A percentile compares a stretch with the other conserved stretches of the same genome.
These are phyloP conservation scores for Porites divaricata DNA, from an alignment of 92 coral and sea anemone genomes.

Conservation along the genomic window DNA sequence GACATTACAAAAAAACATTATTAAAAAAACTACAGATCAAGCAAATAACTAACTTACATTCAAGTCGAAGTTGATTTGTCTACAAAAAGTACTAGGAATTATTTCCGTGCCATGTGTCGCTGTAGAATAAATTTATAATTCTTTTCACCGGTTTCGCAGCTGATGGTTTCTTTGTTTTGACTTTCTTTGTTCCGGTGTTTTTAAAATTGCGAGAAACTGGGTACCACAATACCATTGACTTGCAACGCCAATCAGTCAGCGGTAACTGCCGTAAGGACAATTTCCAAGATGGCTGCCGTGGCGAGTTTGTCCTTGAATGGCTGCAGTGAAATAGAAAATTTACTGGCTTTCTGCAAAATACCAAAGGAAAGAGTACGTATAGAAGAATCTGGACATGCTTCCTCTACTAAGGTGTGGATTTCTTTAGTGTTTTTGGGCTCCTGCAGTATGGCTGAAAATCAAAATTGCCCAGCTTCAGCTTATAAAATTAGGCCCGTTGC, in stretches of 20 bases:
- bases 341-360: slow-evolving; percentile 66
- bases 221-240: neutral
- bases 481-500: too few relatives aligned
- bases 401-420: slow-evolving; percentile 55
- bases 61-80: neutral
- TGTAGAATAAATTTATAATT: neutral
- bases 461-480: too few relatives aligned
- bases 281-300: slow-evolving; percentile 79
- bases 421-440: neutral
- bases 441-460: neutral
- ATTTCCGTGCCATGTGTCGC: slow-evolving; percentile 8
- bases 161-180: slow-evolving; percentile 24
- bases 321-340: slow-evolving; percentile 67
- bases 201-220: slow-evolving; percentile 13
- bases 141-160: neutral
- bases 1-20: too few relatives aligned
- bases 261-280: neutral
- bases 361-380: slow-evolving; percentile 60
- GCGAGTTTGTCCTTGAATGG: slow-evolving; percentile 62
- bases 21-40: neutral
- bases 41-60: slow-evolving; percentile 3
- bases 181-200: slow-evolving; percentile 41
- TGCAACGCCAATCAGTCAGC: slow-evolving; percentile 17
- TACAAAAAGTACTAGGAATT: neutral
- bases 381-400: slow-evolving; percentile 18